Conservation (phyloP, 2,113 vertebrate genomes). For the Hydrolagus affinis region DNA sequence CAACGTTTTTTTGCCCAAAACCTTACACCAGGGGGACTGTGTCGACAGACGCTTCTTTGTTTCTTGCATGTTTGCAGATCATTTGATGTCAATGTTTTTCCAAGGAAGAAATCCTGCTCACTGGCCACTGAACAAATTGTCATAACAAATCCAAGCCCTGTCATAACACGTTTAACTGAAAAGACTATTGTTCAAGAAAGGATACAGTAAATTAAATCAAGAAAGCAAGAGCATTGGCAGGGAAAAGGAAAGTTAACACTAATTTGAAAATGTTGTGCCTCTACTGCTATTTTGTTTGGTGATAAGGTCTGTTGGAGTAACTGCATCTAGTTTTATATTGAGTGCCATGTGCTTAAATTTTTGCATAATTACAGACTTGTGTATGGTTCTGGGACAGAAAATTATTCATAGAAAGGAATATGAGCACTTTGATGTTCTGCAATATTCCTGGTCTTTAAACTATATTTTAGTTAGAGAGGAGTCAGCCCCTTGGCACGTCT, state of each 20-base stretch:
- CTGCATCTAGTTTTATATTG: not conserved
- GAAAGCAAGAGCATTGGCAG: not conserved
- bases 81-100: slow-evolving; percentile 17
- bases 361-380: not conserved
- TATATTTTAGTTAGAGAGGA: too few relatives aligned
- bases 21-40: not conserved
- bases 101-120: slow-evolving; percentile 18
- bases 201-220: not conserved
- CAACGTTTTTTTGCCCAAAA: not conserved
- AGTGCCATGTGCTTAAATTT: not conserved
- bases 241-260: not conserved
- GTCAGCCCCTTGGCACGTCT: too few relatives aligned
- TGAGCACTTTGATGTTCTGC: not conserved
- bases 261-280: not conserved
- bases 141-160: slow-evolving; percentile 3
- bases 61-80: slow-evolving; percentile 2
- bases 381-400: not conserved
- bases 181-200: slow-evolving; percentile 6
- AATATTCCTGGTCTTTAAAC: not conserved
- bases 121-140: slow-evolving; percentile 14
- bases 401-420: not conserved
- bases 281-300: not conserved
- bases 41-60: not conserved
- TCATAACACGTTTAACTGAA: slow-evolving; percentile 2
- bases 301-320: not conserved